Evolutionary conservation across 1,140 invertebrate species (phyloP).

Genomic region (Ooceraea biroi): DNA sequence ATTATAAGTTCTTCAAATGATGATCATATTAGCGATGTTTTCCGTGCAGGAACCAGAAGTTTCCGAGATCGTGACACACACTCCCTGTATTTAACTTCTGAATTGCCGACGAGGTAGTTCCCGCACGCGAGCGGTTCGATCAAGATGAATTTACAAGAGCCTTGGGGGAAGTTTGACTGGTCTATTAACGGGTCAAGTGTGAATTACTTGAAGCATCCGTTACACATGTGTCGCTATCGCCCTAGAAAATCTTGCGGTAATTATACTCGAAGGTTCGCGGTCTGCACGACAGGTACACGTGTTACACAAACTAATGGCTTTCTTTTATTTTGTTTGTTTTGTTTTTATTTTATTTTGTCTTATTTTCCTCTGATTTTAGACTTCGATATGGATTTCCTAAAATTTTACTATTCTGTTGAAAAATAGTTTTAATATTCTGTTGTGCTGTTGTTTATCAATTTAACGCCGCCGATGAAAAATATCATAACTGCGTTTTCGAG

Average conservation of each 20-base stretch:
- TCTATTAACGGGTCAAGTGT: slow-evolving; percentile 36
- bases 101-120: slow-evolving; percentile 22
- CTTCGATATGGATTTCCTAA: too few species aligned
- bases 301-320: too few species aligned
- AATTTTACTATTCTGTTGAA: too few species aligned
- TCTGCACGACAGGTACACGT: background rate
- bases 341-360: too few species aligned
- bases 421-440: too few species aligned
- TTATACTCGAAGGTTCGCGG: background rate
- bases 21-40: slow-evolving; percentile 16
- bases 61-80: slow-evolving; percentile 5
- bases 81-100: slow-evolving; percentile 32
- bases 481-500: too few species aligned
- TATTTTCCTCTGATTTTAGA: too few species aligned
- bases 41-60: background rate
- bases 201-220: slow-evolving; percentile 55
- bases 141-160: slow-evolving; percentile 26
- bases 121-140: background rate
- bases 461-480: too few species aligned
- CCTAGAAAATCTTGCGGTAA: background rate
- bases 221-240: background rate
- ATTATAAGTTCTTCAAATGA: background rate
- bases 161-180: slow-evolving; percentile 55
- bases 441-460: too few species aligned
- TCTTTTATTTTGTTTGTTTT: too few species aligned